Conservation (phyloP, 2,797 vertebrate species). For the Myripristis murdjan region DNA sequence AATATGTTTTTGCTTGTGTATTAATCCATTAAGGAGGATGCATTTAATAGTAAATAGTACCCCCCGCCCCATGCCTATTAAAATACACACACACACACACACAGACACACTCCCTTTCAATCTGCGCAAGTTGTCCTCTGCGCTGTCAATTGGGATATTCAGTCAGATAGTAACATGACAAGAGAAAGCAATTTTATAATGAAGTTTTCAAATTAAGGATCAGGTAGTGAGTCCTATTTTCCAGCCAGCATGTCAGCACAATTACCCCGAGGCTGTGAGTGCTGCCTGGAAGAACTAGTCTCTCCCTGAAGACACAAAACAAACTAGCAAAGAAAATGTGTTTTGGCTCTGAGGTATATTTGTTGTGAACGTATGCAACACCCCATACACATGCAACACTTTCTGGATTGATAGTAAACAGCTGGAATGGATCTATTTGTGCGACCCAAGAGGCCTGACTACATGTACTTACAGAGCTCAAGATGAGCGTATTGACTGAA, state of each 20-base stretch:
- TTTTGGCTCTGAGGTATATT: conserved; percentile 14
- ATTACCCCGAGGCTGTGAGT: neutral
- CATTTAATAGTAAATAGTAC: too few relatives aligned
- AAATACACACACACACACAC: too few relatives aligned
- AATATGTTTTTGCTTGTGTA: neutral
- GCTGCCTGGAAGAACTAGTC: conserved; percentile 10
- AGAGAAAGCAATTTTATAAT: neutral
- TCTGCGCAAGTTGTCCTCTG: too few relatives aligned
- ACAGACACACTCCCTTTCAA: too few relatives aligned
- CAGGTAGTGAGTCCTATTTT: neutral
- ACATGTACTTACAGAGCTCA: conserved; percentile 5
- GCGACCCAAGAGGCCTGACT: neutral
- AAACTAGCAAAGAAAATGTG: conserved; percentile 30
- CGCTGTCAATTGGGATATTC: too few relatives aligned
- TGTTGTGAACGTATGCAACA: conserved; percentile 38
- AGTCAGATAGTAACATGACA: too few relatives aligned
- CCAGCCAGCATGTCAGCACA: neutral
- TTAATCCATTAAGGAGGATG: too few relatives aligned
- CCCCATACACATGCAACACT: neutral
- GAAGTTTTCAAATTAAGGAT: neutral
- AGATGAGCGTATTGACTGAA: conserved; percentile 3
- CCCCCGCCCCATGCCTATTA: too few relatives aligned
- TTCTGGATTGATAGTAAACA: conserved; percentile 33
- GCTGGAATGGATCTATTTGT: neutral
- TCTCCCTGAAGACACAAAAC: conserved; percentile 38